A percentile compares a stretch with the other conserved stretches of the same genome.
These are phyloP conservation scores for Apotomis turbidana DNA, from an alignment of 2,888 invertebrate species.

Conservation along the genomic window DNA sequence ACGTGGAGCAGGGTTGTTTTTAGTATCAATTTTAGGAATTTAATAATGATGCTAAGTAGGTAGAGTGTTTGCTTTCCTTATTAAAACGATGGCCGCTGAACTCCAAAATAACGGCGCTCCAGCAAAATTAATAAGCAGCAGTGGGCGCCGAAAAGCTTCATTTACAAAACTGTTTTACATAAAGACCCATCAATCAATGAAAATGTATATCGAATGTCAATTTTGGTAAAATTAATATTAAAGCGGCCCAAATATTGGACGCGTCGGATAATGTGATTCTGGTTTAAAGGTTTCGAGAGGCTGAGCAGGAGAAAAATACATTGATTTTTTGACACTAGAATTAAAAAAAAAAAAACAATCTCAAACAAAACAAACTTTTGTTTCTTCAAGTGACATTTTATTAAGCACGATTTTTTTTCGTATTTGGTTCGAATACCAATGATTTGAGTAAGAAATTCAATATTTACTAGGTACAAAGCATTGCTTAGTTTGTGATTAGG, in stretches of 20 bases:
- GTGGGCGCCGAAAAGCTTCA: conserved; percentile 29
- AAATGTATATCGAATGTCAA: conserved; percentile 52
- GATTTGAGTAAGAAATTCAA: too few relatives aligned
- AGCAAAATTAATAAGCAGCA: conserved; percentile 38
- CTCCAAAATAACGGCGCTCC: conserved; percentile 28
- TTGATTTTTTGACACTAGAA: too few relatives aligned
- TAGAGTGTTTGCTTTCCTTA: conserved; percentile 31
- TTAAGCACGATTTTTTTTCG: too few relatives aligned
- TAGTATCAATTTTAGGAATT: conserved; percentile 21
- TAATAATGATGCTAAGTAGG: conserved; percentile 29
- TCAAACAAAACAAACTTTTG: too few relatives aligned
- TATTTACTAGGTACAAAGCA: too few relatives aligned
- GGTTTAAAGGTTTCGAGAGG: neutral
- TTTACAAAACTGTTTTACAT: conserved; percentile 48
- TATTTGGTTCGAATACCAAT: too few relatives aligned
- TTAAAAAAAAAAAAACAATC: too few relatives aligned
- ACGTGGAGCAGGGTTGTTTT: neutral
- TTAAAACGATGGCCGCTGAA: conserved; percentile 30
- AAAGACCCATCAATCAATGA: conserved; percentile 54
- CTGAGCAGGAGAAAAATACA: too few relatives aligned
- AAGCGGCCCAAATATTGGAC: conserved; percentile 43
- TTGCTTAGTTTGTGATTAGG: too few relatives aligned
- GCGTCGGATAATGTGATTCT: conserved; percentile 9
- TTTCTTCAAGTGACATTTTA: too few relatives aligned
- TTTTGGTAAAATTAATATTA: conserved; percentile 49